phyloP scores from a whole-genome alignment of 2,113 vertebrate genomes.

The Misgurnus anguillicaudatus region DNA sequence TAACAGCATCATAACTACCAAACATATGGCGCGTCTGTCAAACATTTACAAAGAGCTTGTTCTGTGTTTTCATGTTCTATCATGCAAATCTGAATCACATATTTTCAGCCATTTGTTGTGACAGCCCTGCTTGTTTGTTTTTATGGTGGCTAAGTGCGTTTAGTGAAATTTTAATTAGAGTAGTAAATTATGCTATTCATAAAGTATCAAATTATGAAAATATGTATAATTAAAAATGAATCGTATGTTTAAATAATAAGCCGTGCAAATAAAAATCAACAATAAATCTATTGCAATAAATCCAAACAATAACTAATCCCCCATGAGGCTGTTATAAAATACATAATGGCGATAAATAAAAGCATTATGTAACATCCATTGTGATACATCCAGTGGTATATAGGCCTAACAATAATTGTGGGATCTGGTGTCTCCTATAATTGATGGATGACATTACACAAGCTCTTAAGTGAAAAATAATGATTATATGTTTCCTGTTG shows the following conservation, averaged over 20 bases:
- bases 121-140: conserved; percentile 37
- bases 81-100: conserved; percentile 13
- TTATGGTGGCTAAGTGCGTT: conserved; percentile 5
- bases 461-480: conserved; percentile 33
- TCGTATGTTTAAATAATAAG: not conserved
- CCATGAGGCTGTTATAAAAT: not conserved
- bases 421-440: not conserved
- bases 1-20: conserved; percentile 40
- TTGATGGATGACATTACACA: conserved; percentile 34
- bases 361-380: conserved; percentile 20
- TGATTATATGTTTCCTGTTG: conserved; percentile 36
- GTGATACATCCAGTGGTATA: not conserved
- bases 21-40: conserved; percentile 47
- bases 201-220: not conserved
- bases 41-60: conserved; percentile 35
- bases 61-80: conserved; percentile 42
- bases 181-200: conserved; percentile 14
- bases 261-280: not conserved
- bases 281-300: not conserved
- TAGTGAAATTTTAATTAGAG: conserved; percentile 24
- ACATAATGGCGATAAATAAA: conserved; percentile 9
- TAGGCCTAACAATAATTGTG: not conserved
- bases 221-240: conserved; percentile 20
- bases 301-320: not conserved
- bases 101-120: conserved; percentile 28